Conservation (phyloP, 1,140 invertebrate species). For the Capitella teleta region DNA sequence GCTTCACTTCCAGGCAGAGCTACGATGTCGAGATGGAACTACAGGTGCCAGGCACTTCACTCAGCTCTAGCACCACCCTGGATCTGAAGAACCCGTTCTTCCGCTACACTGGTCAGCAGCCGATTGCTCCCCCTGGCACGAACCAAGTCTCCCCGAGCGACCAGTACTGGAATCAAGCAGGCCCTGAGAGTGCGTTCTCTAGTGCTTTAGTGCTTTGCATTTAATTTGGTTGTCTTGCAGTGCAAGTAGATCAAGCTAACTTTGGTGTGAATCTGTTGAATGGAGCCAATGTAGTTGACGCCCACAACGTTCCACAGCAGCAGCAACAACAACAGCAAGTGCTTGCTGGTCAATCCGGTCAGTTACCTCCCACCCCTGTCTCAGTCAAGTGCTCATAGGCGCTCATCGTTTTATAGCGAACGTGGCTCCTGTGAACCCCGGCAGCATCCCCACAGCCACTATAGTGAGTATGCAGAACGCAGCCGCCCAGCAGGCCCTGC, state of each 20-base stretch:
- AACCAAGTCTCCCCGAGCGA: slow-evolving; percentile 12
- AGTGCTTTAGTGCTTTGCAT: too few species aligned
- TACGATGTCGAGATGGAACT: slow-evolving; percentile 98
- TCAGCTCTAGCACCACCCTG: slow-evolving; percentile 62
- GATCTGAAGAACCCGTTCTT: slow-evolving; percentile 99
- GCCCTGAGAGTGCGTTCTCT: neutral
- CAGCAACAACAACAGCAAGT: too few species aligned
- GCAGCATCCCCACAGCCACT: slow-evolving; percentile 47
- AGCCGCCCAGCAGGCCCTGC: slow-evolving; percentile 31
- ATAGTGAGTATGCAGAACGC: slow-evolving; percentile 38
- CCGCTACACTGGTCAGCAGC: slow-evolving; percentile 36
- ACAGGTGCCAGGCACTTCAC: slow-evolving; percentile 73
- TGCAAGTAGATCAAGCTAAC: too few species aligned
- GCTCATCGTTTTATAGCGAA: too few species aligned
- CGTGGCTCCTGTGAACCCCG: slow-evolving; percentile 35
- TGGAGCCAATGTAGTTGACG: too few species aligned
- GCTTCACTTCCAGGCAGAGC: slow-evolving; percentile 60
- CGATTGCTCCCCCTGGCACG: slow-evolving; percentile 12
- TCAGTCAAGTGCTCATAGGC: too few species aligned
- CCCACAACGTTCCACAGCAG: too few species aligned
- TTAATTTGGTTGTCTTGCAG: too few species aligned
- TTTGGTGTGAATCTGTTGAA: too few species aligned
- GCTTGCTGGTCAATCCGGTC: too few species aligned
- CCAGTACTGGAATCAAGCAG: slow-evolving; percentile 11
- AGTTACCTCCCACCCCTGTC: too few species aligned